Evolutionary conservation across 2,797 vertebrate genomes (phyloP).

Genomic region (Peromyscus aztecus): DNA sequence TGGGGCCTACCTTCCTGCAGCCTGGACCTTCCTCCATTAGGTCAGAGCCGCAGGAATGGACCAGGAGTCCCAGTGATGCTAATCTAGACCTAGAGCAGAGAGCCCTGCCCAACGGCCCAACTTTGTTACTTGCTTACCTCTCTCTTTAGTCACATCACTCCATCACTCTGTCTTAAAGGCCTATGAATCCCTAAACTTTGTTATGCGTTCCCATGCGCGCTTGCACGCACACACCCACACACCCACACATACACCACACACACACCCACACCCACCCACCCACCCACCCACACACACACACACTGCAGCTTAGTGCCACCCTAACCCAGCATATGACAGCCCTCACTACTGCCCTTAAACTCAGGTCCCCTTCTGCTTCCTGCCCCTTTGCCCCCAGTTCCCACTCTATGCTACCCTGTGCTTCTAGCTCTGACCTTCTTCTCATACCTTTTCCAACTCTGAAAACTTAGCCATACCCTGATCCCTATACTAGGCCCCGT

Average conservation of each 20-base stretch:
- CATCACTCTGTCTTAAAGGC: background rate
- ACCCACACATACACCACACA: too few species aligned
- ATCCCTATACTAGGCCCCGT: background rate
- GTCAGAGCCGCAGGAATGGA: background rate
- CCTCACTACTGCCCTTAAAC: background rate
- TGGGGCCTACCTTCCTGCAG: background rate
- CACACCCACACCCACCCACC: too few species aligned
- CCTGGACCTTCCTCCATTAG: background rate
- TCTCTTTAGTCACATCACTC: background rate
- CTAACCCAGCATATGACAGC: background rate
- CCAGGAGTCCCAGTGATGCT: background rate
- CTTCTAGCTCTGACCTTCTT: background rate
- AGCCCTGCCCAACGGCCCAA: background rate
- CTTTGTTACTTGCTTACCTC: background rate
- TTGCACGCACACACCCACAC: too few species aligned
- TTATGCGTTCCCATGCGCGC: too few species aligned
- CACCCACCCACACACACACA: too few species aligned
- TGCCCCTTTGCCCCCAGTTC: background rate
- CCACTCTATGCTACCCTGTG: background rate
- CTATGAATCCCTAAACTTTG: background rate
- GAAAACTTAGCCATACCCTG: background rate
- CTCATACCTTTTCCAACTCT: background rate
- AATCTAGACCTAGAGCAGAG: background rate
- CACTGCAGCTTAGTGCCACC: background rate
- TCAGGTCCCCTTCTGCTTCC: background rate